Percentiles rank a stretch among this genome's conserved stretches.
Conservation (phyloP, 2,888 invertebrate species). For the Tolmerus cingulatus region DNA sequence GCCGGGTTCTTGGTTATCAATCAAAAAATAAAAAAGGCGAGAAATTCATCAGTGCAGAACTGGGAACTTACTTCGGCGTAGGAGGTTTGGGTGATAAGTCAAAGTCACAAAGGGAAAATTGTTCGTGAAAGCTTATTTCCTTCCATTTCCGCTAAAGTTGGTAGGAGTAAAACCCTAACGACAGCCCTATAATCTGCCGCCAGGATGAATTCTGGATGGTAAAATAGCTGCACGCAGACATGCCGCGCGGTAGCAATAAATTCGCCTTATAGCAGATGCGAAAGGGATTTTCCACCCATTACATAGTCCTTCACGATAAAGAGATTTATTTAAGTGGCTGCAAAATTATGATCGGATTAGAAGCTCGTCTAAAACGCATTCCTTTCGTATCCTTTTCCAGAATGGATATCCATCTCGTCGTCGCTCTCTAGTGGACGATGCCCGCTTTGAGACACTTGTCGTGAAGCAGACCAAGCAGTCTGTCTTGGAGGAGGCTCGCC, state of each 20-base stretch:
- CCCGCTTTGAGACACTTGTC: slow-evolving; percentile 94
- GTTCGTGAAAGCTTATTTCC: slow-evolving; percentile 45
- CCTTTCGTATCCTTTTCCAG: slow-evolving; percentile 69
- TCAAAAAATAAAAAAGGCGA: not conserved
- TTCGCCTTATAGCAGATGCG: slow-evolving; percentile 31
- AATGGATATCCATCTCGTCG: slow-evolving; percentile 96
- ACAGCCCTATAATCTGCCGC: not conserved
- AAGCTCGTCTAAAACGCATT: slow-evolving; percentile 27
- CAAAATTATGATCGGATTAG: slow-evolving; percentile 31
- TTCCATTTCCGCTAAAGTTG: slow-evolving; percentile 35
- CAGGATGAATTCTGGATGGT: not conserved
- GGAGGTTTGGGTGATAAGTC: slow-evolving; percentile 33
- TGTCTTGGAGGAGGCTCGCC: slow-evolving; percentile 89
- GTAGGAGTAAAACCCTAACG: not conserved
- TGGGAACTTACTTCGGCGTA: not conserved
- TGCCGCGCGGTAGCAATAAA: slow-evolving; percentile 15
- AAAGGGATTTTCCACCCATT: slow-evolving; percentile 10
- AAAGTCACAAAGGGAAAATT: slow-evolving; percentile 37
- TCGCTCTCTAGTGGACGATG: slow-evolving; percentile 96
- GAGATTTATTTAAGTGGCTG: slow-evolving; percentile 15
- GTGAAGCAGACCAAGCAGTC: slow-evolving; percentile 95
- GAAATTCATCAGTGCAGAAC: not conserved
- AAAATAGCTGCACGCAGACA: not conserved
- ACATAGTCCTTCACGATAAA: not conserved
- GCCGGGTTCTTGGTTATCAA: slow-evolving; percentile 2